Conservation (phyloP, 2,888 invertebrate genomes). For the Calameuta idolon region DNA sequence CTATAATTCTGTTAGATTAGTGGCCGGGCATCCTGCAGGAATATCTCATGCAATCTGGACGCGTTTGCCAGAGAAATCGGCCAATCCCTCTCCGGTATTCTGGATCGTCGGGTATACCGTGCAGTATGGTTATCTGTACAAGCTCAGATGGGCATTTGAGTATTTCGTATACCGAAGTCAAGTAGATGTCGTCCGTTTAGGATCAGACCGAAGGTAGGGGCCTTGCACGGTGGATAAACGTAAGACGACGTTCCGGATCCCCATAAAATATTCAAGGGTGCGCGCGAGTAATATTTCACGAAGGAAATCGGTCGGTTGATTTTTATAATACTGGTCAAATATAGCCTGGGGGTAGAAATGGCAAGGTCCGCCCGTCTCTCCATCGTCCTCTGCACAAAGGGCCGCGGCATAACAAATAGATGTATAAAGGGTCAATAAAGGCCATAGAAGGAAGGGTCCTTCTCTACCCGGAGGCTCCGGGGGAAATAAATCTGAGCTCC, state of each 20-base stretch:
- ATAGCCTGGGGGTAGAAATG: conserved; percentile 61
- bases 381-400: conserved; percentile 56
- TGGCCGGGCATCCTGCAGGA: conserved; percentile 46
- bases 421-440: conserved; percentile 68
- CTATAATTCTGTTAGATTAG: conserved; percentile 55
- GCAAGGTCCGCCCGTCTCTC: conserved; percentile 39
- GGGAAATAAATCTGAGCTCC: conserved; percentile 64
- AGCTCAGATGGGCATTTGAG: background rate
- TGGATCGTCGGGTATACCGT: background rate
- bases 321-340: conserved; percentile 68
- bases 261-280: conserved; percentile 66
- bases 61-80: background rate
- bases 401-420: conserved; percentile 67
- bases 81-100: background rate
- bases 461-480: conserved; percentile 51
- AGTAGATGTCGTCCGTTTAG: background rate
- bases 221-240: conserved; percentile 53
- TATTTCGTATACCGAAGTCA: background rate
- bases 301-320: conserved; percentile 68
- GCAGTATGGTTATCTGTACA: background rate
- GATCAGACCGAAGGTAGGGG: background rate
- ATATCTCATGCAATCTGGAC: conserved; percentile 25
- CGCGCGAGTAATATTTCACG: conserved; percentile 65
- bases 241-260: background rate
- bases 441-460: conserved; percentile 46